A percentile compares a stretch with the other conserved stretches of the same genome.
phyloP scores from a whole-genome alignment of 30 jellyfish, hydroid and myxozoan species.

The Turritopsis dohrnii region DNA sequence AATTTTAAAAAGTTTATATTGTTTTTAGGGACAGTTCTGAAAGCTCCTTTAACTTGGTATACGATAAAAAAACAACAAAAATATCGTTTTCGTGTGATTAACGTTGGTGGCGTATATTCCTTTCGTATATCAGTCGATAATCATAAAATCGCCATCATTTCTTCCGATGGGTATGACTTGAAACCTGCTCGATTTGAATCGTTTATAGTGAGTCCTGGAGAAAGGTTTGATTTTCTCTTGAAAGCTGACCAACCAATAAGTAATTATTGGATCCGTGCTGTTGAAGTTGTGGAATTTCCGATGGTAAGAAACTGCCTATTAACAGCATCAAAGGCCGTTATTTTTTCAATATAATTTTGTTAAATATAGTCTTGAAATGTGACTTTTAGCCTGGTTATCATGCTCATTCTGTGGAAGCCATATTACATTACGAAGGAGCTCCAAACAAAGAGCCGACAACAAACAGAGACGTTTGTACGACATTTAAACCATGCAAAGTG shows the following conservation, averaged over 20 bases:
- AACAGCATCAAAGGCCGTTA: too few relatives aligned
- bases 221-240: slow-evolving; percentile 70
- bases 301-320: neutral
- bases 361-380: neutral
- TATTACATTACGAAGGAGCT: slow-evolving; percentile 67
- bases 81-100: slow-evolving; percentile 77
- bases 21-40: slow-evolving; percentile 40
- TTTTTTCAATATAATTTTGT: neutral
- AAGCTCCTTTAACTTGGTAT: slow-evolving; percentile 69
- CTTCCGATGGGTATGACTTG: slow-evolving; percentile 78
- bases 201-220: slow-evolving; percentile 75
- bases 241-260: slow-evolving; percentile 56
- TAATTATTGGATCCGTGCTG: slow-evolving; percentile 84
- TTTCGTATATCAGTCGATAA: slow-evolving; percentile 75
- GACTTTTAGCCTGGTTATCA: slow-evolving; percentile 17
- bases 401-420: slow-evolving; percentile 44
- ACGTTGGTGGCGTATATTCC: slow-evolving; percentile 74
- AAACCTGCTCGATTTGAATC: slow-evolving; percentile 53
- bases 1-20: too few relatives aligned
- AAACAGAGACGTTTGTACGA: slow-evolving; percentile 46
- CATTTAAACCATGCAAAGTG: slow-evolving; percentile 41
- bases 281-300: neutral
- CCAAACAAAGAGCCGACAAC: slow-evolving; percentile 44
- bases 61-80: slow-evolving; percentile 57
- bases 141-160: slow-evolving; percentile 51